phyloP scores from a whole-genome alignment of 2,888 invertebrate genomes.

The Eupsilia transversa region DNA sequence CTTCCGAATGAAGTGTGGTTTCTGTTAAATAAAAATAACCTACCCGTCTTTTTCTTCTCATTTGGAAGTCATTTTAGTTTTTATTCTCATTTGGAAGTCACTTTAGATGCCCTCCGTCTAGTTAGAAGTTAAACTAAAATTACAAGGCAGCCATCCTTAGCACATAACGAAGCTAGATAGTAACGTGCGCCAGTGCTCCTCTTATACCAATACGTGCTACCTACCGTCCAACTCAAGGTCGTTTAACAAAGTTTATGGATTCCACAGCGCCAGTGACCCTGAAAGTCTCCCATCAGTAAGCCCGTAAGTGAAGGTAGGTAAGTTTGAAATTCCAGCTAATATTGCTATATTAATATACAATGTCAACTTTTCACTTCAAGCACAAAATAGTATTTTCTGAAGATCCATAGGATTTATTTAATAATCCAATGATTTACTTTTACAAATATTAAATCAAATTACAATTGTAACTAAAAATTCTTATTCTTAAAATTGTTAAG shows the following conservation, averaged over 20 bases:
- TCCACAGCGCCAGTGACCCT: not conserved
- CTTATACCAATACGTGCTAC: not conserved
- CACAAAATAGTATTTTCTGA: not conserved
- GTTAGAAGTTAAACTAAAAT: not conserved
- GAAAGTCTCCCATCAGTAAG: not conserved
- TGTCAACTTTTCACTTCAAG: not conserved
- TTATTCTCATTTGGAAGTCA: not conserved
- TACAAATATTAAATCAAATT: not conserved
- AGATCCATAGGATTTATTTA: not conserved
- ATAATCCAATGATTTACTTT: not conserved
- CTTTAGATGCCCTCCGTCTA: not conserved
- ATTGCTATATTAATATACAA: not conserved
- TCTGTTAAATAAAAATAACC: not conserved
- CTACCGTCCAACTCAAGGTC: not conserved
- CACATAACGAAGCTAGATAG: slow-evolving; percentile 1
- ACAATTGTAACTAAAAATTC: too few relatives aligned
- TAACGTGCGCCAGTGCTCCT: not conserved
- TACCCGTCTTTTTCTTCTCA: not conserved
- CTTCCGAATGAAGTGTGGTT: not conserved
- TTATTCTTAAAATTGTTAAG: too few relatives aligned
- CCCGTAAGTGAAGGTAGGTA: not conserved
- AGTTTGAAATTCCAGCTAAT: not conserved
- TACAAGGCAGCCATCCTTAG: not conserved
- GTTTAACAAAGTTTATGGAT: not conserved
- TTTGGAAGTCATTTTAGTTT: not conserved